phyloP scores from a whole-genome alignment of 2,113 vertebrate genomes.

The Lichenostomus cassidix region DNA sequence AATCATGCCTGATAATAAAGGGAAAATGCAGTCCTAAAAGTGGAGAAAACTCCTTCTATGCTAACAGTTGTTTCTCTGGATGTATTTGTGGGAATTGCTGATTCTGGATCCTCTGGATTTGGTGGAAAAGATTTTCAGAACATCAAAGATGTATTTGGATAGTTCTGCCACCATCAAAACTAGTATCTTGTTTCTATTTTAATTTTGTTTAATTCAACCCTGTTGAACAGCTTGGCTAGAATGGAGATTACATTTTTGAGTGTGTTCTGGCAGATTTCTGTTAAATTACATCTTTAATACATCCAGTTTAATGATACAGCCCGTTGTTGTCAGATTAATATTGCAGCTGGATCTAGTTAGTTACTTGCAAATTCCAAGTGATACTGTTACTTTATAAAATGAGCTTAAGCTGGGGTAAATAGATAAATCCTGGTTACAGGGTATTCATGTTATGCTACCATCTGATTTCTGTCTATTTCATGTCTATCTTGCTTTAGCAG shows the following conservation, averaged over 20 bases:
- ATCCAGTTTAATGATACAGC: not conserved
- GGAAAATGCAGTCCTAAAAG: not conserved
- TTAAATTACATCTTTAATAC: not conserved
- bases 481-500: not conserved
- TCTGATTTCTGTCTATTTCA: not conserved
- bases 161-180: not conserved
- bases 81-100: not conserved
- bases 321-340: not conserved
- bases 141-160: not conserved
- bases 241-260: not conserved
- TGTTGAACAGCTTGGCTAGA: not conserved
- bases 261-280: not conserved
- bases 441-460: not conserved
- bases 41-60: not conserved
- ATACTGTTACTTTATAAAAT: not conserved
- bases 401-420: not conserved
- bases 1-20: not conserved
- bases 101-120: not conserved
- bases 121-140: not conserved
- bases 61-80: not conserved
- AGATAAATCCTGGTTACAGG: not conserved
- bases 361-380: not conserved
- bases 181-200: not conserved
- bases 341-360: not conserved
- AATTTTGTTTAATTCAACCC: not conserved